These are phyloP conservation scores for Agrochola litura DNA, from an alignment of 2,888 invertebrate genomes.

Conservation along the genomic window DNA sequence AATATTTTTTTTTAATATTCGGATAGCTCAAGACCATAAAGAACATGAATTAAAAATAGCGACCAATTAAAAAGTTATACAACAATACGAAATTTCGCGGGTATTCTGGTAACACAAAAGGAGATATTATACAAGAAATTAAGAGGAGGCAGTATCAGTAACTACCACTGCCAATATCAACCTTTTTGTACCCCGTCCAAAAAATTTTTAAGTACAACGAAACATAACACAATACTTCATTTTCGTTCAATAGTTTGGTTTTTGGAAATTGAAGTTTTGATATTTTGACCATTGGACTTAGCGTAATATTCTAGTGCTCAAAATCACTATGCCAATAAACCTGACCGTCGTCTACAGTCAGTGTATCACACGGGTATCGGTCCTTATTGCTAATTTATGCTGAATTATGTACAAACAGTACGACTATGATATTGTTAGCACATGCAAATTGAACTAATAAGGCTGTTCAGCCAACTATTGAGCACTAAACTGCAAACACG, in stretches of 20 bases:
- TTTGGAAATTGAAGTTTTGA: not conserved
- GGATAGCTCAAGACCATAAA: too few relatives aligned
- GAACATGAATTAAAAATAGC: too few relatives aligned
- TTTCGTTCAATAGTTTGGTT: too few relatives aligned
- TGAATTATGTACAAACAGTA: constrained; percentile 62
- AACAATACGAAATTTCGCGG: too few relatives aligned
- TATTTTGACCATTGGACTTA: not conserved
- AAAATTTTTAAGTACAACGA: not conserved
- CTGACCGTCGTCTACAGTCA: constrained; percentile 12
- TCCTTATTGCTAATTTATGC: constrained; percentile 67
- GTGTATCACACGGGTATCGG: constrained; percentile 35
- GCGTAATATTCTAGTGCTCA: not conserved
- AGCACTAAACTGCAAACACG: constrained; percentile 59
- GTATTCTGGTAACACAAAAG: not conserved
- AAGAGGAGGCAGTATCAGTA: not conserved
- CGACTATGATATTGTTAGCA: constrained; percentile 65
- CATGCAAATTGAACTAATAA: constrained; percentile 74
- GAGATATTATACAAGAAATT: not conserved
- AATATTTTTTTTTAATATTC: too few relatives aligned
- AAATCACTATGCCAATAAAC: constrained; percentile 9
- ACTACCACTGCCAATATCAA: not conserved
- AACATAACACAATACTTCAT: not conserved
- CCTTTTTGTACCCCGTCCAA: not conserved
- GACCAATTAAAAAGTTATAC: too few relatives aligned
- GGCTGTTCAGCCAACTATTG: constrained; percentile 60